phyloP scores from a whole-genome alignment of 2,113 vertebrate species.

The Lepidothrix coronata region DNA sequence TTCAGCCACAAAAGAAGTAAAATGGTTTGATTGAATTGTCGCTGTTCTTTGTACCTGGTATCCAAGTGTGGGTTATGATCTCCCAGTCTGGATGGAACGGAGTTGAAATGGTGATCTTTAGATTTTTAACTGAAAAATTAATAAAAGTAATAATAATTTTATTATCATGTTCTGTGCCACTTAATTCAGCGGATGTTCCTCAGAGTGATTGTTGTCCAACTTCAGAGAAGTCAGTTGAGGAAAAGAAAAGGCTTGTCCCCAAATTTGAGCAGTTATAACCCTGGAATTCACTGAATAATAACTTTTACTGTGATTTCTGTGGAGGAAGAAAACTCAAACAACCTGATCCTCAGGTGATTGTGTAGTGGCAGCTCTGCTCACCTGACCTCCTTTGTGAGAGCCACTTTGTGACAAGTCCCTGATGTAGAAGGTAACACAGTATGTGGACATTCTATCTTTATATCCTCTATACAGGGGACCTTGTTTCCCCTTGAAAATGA shows the following conservation, averaged over 20 bases:
- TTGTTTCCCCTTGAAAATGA: not conserved
- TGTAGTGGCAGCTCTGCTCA: not conserved
- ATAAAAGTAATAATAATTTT: not conserved
- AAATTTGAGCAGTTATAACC: not conserved
- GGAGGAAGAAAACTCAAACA: not conserved
- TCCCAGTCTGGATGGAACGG: not conserved
- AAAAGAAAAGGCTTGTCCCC: not conserved
- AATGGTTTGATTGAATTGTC: not conserved
- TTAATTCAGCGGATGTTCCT: not conserved
- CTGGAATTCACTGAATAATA: not conserved
- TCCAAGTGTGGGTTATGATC: not conserved
- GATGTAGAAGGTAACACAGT: not conserved
- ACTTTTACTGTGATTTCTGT: not conserved
- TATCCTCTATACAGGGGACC: rapidly evolving
- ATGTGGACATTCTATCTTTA: not conserved
- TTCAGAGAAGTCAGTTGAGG: not conserved
- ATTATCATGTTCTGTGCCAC: not conserved
- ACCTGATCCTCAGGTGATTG: not conserved
- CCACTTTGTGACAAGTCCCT: not conserved
- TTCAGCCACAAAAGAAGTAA: not conserved
- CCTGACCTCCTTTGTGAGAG: not conserved
- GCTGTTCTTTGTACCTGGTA: not conserved
- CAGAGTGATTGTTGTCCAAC: not conserved
- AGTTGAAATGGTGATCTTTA: not conserved
- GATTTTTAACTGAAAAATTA: not conserved